Evolutionary conservation across 2,888 invertebrate species (phyloP), one percentile per base, ranked within the genome.

Genomic region (Eilema depressum): DNA sequence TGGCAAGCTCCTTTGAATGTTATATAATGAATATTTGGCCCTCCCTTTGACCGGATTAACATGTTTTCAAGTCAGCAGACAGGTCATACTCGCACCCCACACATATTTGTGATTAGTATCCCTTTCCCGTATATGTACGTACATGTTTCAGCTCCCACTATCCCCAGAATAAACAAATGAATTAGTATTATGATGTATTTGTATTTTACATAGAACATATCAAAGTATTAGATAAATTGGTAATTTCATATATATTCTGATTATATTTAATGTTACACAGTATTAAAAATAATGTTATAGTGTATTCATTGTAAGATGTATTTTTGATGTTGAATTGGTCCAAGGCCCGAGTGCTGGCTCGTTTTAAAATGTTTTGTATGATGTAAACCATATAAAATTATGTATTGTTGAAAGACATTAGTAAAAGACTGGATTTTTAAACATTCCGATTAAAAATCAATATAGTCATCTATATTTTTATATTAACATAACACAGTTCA

Each of bases 291-390:
- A 26, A 41, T 66, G 79, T 84, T 78, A 82, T 60, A 75, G 74
- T 80, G 77, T 83, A 80, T 83, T 79, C 77, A 75, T 79, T 85
- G 72, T 80, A 84, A 75, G 78, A 66, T 86, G 88, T 88, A 89
- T 88, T 86, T 87, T 88, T 88, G 81, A 89, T 86, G 88, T 88
- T 83, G 82, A 82, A 79, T 79, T 81, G 83, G 85, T 85, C 83
- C 83, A 84, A 79, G 77, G 73, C 82, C 73, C 66, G 69, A 70
- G 71, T 66, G 71, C 72, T 47, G 68, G 75, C 73, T 77, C 79
- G 77, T 84, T 82, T 74, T 78, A 74, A 72, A 53, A 77, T 73
- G 73, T 74, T 77, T 78, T 83, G 81, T 82, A 83, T 74, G 75
- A 75, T 79, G 80, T 79, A 79, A 78, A 79, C 75, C 75, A 71